Conservation (phyloP, 2,113 vertebrate genomes). For the Capra hircus region DNA sequence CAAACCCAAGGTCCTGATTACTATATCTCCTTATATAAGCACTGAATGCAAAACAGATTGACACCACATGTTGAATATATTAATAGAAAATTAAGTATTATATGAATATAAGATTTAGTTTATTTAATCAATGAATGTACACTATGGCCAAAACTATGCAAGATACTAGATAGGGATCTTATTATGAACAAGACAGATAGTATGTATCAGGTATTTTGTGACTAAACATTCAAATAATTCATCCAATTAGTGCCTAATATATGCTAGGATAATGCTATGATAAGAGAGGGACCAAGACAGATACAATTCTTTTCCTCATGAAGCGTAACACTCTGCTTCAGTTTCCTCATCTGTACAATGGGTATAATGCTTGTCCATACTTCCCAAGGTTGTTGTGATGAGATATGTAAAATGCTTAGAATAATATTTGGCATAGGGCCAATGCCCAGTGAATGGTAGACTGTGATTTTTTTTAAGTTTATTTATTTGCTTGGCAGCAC, state of each 20-base stretch:
- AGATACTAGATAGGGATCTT: background rate
- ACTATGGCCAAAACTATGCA: background rate
- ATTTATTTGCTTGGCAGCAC: background rate
- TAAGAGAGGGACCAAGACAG: background rate
- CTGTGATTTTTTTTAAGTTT: background rate
- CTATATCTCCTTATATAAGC: background rate
- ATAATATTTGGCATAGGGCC: background rate
- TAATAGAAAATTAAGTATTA: conserved; percentile 9
- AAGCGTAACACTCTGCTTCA: background rate
- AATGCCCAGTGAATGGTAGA: background rate
- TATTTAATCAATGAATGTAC: background rate
- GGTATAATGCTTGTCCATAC: background rate
- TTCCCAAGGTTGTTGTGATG: background rate
- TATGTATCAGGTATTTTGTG: background rate
- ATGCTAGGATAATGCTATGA: background rate
- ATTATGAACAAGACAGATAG: background rate
- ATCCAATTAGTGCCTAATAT: background rate
- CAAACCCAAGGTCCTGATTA: background rate
- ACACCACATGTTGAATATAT: background rate
- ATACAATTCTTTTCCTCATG: background rate
- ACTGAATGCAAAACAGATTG: background rate
- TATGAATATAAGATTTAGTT: background rate
- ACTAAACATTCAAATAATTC: background rate
- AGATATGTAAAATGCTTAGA: background rate
- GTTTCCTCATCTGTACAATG: background rate